Conservation (phyloP, 1,140 invertebrate genomes). For the Drosophila pachea region DNA sequence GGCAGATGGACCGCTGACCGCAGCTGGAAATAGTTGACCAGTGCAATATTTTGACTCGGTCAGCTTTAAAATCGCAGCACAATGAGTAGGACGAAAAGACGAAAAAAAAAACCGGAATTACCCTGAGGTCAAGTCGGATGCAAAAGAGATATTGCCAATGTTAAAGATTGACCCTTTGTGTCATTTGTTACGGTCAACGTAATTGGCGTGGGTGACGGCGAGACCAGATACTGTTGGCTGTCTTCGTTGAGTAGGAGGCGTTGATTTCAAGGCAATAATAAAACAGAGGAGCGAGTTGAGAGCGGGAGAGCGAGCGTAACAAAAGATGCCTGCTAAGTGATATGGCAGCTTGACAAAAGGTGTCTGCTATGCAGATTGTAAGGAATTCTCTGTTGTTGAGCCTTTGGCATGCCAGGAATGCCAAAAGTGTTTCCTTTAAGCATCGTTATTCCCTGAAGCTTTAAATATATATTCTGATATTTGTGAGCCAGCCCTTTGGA, state of each 20-base stretch:
- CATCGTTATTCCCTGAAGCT: too few species aligned
- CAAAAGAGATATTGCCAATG: constrained; percentile 7
- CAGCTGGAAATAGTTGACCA: constrained; percentile 69
- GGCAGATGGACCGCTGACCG: constrained; percentile 29
- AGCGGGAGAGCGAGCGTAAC: not conserved
- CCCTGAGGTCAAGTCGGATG: constrained; percentile 27
- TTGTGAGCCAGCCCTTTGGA: too few species aligned
- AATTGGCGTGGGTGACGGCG: constrained; percentile 24
- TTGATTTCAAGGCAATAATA: constrained; percentile 7
- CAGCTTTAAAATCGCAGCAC: constrained; percentile 47
- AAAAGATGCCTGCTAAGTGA: constrained; percentile 3
- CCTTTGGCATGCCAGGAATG: not conserved
- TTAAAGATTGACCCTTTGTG: constrained; percentile 17
- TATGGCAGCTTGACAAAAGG: not conserved
- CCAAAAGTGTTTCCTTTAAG: too few species aligned
- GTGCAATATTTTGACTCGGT: constrained; percentile 71
- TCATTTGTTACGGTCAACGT: constrained; percentile 43
- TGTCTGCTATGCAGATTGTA: not conserved
- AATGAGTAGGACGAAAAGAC: not conserved
- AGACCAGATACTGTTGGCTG: not conserved
- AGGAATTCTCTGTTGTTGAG: not conserved
- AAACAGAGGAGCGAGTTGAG: not conserved
- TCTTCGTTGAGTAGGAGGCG: not conserved
- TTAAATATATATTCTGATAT: too few species aligned
- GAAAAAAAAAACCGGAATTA: constrained; percentile 11